phyloP scores from a whole-genome alignment of 2,113 vertebrate genomes.

The Mesitornis unicolor region DNA sequence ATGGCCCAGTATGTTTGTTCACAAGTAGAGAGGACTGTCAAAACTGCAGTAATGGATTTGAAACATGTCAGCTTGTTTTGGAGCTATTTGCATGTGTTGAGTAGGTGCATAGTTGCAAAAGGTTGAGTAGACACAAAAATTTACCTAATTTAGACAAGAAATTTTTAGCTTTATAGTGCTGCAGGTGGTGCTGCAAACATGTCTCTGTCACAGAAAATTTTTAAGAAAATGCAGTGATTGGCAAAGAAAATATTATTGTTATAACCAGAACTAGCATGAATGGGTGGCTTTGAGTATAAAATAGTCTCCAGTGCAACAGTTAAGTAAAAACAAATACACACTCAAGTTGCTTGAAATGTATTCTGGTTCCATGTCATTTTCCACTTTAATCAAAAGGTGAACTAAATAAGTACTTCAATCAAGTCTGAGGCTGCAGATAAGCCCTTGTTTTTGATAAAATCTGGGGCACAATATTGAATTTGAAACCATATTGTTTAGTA shows the following conservation, averaged over 20 bases:
- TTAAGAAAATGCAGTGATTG: background rate
- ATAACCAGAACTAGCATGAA: constrained; percentile 16
- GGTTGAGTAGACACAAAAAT: background rate
- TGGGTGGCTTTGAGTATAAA: background rate
- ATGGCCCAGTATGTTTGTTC: background rate
- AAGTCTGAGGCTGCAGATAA: background rate
- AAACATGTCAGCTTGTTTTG: background rate
- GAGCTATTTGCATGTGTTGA: background rate
- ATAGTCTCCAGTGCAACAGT: background rate
- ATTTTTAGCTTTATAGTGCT: background rate
- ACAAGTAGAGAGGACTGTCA: background rate
- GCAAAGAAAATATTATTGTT: constrained; percentile 3
- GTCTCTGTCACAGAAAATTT: background rate
- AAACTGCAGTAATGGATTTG: background rate
- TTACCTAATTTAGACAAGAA: background rate
- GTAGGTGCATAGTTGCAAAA: background rate
- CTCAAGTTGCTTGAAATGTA: background rate
- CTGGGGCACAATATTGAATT: background rate
- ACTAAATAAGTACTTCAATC: background rate
- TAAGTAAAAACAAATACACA: constrained; percentile 30
- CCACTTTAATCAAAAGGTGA: constrained; percentile 8
- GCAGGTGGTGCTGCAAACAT: background rate
- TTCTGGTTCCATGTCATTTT: constrained; percentile 21
- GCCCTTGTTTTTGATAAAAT: background rate
- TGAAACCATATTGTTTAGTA: background rate